Evolutionary conservation across 2,888 invertebrate genomes (phyloP).

Genomic region (Stenodema calcarata): DNA sequence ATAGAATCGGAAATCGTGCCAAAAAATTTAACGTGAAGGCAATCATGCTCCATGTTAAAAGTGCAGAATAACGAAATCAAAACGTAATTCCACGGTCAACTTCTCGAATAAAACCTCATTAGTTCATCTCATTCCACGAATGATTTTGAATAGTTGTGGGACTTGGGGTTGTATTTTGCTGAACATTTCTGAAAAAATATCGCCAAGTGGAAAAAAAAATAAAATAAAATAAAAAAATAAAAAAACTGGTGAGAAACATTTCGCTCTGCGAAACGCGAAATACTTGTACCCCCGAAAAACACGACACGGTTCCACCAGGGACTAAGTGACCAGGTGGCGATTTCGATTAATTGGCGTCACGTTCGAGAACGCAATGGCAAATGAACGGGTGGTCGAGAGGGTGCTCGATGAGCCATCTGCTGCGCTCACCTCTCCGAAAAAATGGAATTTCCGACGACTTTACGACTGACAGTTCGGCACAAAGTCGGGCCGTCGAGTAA

Average conservation of each 20-base stretch:
- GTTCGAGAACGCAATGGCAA: neutral
- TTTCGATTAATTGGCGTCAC: constrained; percentile 8
- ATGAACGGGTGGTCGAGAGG: neutral
- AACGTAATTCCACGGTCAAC: too few relatives aligned
- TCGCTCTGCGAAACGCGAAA: neutral
- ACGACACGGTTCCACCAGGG: neutral
- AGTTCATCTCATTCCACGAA: too few relatives aligned
- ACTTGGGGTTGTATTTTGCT: too few relatives aligned
- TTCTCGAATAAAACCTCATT: too few relatives aligned
- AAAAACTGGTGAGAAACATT: neutral
- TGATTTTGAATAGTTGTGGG: too few relatives aligned
- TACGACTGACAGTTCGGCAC: neutral
- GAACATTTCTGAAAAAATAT: too few relatives aligned
- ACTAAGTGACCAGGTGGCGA: neutral
- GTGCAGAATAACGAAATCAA: too few relatives aligned
- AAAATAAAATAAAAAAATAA: neutral
- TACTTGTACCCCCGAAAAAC: neutral
- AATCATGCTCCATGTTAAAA: too few relatives aligned
- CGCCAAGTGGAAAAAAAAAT: neutral
- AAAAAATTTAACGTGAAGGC: too few relatives aligned
- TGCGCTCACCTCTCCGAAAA: neutral
- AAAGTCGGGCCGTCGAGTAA: constrained; percentile 3
- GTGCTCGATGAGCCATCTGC: neutral
- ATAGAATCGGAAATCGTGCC: too few relatives aligned
- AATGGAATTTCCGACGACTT: neutral